phyloP scores from a whole-genome alignment of 2,888 invertebrate genomes.

The Odontothrips loti region DNA sequence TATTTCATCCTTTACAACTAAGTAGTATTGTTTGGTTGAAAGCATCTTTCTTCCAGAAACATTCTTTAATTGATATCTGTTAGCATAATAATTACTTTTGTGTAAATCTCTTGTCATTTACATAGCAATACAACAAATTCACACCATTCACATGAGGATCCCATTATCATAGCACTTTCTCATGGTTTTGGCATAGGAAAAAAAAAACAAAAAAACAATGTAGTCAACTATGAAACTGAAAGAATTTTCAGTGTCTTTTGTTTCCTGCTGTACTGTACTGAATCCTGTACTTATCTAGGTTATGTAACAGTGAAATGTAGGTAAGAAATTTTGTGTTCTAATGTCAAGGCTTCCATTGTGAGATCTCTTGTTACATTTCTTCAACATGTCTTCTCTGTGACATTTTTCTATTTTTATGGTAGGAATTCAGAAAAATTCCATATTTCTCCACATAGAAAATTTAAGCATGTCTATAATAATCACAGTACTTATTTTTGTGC shows the following conservation, averaged over 20 bases:
- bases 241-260: not conserved
- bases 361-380: not conserved
- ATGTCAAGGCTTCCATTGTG: not conserved
- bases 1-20: too few relatives aligned
- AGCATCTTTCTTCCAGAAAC: too few relatives aligned
- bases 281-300: not conserved
- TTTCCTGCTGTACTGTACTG: not conserved
- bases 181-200: too few relatives aligned
- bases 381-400: not conserved
- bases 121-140: too few relatives aligned
- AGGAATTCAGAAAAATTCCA: slow-evolving; percentile 12
- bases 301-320: not conserved
- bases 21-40: too few relatives aligned
- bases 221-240: not conserved
- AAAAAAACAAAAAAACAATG: too few relatives aligned
- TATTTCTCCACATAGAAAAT: not conserved
- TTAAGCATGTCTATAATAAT: not conserved
- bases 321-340: not conserved
- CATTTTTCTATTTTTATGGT: slow-evolving; percentile 6
- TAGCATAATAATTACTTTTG: too few relatives aligned
- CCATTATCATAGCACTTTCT: too few relatives aligned
- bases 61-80: too few relatives aligned
- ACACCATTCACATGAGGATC: too few relatives aligned
- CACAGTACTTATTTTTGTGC: slow-evolving; percentile 6
- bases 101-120: too few relatives aligned